Evolutionary conservation across 2,113 vertebrate species (phyloP).

Genomic region (Lamprotornis superbus): DNA sequence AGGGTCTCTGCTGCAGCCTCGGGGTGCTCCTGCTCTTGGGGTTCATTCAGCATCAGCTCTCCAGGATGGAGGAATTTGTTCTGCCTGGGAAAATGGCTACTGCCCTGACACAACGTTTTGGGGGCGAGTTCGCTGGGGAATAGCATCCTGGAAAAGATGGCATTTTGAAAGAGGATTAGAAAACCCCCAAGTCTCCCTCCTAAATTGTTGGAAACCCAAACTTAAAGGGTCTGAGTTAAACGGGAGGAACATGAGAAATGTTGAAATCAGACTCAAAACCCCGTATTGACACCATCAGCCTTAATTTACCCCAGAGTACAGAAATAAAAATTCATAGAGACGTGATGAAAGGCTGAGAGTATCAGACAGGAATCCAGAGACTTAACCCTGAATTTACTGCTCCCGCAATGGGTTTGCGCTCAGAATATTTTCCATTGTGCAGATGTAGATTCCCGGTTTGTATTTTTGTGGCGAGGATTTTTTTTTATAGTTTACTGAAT

Average conservation of each 20-base stretch:
- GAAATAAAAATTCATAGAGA: slow-evolving; percentile 59
- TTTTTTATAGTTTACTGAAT: neutral
- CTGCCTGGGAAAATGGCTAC: neutral
- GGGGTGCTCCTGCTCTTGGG: neutral
- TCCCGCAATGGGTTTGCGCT: neutral
- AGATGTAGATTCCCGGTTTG: neutral
- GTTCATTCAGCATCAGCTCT: neutral
- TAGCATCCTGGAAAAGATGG: neutral
- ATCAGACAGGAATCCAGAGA: slow-evolving; percentile 8
- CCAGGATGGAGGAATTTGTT: neutral
- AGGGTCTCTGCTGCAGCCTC: neutral
- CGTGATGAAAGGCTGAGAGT: slow-evolving; percentile 56
- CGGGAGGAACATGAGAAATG: neutral
- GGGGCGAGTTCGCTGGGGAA: neutral
- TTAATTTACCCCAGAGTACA: slow-evolving; percentile 51
- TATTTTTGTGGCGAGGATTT: neutral
- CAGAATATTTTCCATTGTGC: neutral
- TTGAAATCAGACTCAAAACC: neutral
- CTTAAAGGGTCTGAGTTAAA: slow-evolving; percentile 12
- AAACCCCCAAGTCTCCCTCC: neutral
- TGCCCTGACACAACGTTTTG: neutral
- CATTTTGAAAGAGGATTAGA: neutral
- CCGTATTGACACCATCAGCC: slow-evolving; percentile 33
- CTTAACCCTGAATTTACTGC: slow-evolving; percentile 45
- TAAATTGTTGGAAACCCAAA: neutral